These are phyloP conservation scores for Crossaster papposus DNA, from an alignment of 53 echinoderm and acorn worm genomes.

Conservation along the genomic window DNA sequence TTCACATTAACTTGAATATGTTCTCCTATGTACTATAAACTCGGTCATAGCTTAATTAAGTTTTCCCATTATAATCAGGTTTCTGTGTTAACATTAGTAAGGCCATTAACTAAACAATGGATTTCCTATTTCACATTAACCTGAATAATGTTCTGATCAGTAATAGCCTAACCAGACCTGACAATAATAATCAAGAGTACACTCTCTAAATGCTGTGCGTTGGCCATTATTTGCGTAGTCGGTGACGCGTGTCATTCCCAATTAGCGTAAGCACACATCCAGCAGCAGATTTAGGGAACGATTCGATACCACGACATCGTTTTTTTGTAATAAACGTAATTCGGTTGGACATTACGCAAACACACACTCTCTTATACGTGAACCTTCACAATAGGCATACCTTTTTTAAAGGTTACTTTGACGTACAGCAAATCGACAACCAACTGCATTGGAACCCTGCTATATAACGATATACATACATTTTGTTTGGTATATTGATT, in stretches of 20 bases:
- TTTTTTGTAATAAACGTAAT: neutral
- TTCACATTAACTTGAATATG: neutral
- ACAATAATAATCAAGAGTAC: neutral
- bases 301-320: neutral
- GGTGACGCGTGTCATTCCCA: neutral
- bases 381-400: neutral
- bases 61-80: too few species aligned
- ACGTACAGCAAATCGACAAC: neutral
- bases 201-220: neutral
- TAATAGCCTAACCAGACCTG: neutral
- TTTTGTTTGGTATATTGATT: too few species aligned
- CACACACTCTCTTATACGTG: neutral
- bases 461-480: too few species aligned
- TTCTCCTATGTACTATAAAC: too few species aligned
- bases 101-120: too few species aligned
- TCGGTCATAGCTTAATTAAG: too few species aligned
- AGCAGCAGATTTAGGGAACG: neutral
- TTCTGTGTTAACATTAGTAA: too few species aligned
- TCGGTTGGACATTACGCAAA: neutral
- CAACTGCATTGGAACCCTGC: too few species aligned
- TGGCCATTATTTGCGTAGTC: neutral
- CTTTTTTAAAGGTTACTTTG: neutral
- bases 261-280: neutral
- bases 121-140: neutral
- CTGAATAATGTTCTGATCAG: neutral